Evolutionary conservation across 2,113 vertebrate genomes (phyloP), one percentile per base, ranked within the genome.

Genomic region (Salvelinus fontinalis): DNA sequence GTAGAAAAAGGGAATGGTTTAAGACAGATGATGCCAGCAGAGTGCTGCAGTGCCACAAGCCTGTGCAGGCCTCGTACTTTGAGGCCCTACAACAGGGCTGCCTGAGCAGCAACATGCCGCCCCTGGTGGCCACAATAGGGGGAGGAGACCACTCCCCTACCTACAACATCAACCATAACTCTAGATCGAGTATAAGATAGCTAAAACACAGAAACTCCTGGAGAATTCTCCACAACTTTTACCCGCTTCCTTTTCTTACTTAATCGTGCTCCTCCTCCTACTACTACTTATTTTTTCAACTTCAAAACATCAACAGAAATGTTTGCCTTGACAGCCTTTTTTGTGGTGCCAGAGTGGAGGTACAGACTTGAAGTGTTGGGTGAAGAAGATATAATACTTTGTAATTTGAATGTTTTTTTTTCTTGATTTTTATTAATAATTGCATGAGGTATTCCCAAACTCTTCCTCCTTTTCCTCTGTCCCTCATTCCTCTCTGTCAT

Each of bases 1-100:
- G 98, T 92, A 96, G 98, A 91, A 97, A 99, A 95, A 95, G 98
- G 93, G 96, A 98, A 91, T 99, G 97, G 98, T 99, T 99, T 93
- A 97, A 95, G 92, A 95, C 97, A 86, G 95, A 97, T 86, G 97
- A 99, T 79, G 98, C 98, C 90, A 91, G 96, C 51, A 92, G 92
- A 91, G 95, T 97, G 93, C 93, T 99, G 93, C 95, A 92, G 93
- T 94, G 90, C 92, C 97, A 99, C 89, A 99, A 99, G 91, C 98
- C 98, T 0, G 98, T 99, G 89, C 98, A 99, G 92, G 97, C 97
- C 73, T 97, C 96, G 0, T 99, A 99, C 90, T 98, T 99, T 74
- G 92, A 95, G 85, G 95, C 95, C 69, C 91, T 98, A 86, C 94
- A 94, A 91, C 95, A 97, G 93, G 95, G 94, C 85, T 97, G 93